Evolutionary conservation across 1,140 invertebrate genomes (phyloP).

Genomic region (Nymphalis io): DNA sequence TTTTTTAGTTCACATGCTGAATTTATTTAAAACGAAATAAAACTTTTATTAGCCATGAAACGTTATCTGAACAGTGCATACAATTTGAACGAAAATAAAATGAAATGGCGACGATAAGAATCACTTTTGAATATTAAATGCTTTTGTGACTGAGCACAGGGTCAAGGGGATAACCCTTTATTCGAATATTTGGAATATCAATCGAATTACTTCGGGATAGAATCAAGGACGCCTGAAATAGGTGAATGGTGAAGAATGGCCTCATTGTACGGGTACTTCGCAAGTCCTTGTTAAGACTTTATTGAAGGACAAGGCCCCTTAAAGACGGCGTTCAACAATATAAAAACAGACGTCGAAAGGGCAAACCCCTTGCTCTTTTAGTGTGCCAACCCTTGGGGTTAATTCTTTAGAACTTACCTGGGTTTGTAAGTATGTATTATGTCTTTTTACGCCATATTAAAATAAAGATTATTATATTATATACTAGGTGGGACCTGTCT

Average conservation of each 20-base stretch:
- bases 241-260: constrained; percentile 57
- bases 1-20: constrained; percentile 24
- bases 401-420: constrained; percentile 59
- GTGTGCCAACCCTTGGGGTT: constrained; percentile 53
- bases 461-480: constrained; percentile 7
- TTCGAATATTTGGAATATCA: constrained; percentile 63
- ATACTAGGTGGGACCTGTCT: background rate
- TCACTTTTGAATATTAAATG: constrained; percentile 65
- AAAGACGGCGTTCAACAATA: constrained; percentile 55
- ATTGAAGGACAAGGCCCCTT: constrained; percentile 71
- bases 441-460: constrained; percentile 22
- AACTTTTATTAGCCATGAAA: constrained; percentile 61
- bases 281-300: constrained; percentile 70
- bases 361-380: constrained; percentile 75
- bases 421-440: constrained; percentile 40
- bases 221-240: constrained; percentile 74
- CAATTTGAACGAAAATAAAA: constrained; percentile 60
- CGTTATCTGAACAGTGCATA: constrained; percentile 56
- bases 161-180: constrained; percentile 53
- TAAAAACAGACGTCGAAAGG: constrained; percentile 59
- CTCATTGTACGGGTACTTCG: constrained; percentile 64
- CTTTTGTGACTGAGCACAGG: constrained; percentile 43
- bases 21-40: constrained; percentile 46
- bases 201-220: constrained; percentile 68
- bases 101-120: constrained; percentile 56